These are phyloP conservation scores for Strigamia maritima DNA, from an alignment of 2,888 invertebrate genomes.

Conservation along the genomic window DNA sequence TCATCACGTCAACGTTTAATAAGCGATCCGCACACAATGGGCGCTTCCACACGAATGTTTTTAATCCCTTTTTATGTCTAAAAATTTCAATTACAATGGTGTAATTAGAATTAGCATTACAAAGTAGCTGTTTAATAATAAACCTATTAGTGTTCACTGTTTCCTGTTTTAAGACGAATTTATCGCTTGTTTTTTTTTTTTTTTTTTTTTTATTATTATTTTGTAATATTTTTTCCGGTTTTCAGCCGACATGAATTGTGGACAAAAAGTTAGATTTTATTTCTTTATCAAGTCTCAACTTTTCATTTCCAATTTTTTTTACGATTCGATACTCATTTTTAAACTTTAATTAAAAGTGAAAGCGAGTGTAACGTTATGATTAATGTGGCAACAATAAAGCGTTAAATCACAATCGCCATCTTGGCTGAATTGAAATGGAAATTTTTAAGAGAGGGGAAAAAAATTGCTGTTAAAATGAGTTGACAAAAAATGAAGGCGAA, in stretches of 20 bases:
- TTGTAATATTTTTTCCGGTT: no score
- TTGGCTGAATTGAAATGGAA: neutral
- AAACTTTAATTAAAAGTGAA: constrained; percentile 12
- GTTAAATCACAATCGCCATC: constrained; percentile 15
- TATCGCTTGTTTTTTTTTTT: no score
- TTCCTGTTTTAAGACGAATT: no score
- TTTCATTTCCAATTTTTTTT: neutral
- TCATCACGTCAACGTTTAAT: neutral
- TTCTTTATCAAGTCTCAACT: neutral
- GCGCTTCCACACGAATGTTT: neutral
- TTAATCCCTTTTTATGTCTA: neutral
- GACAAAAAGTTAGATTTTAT: neutral
- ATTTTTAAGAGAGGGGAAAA: neutral
- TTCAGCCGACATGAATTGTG: neutral
- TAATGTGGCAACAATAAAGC: constrained; percentile 3
- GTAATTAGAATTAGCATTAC: no score
- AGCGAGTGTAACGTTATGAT: constrained; percentile 6
- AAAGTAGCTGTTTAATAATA: no score
- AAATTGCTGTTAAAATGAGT: constrained; percentile 11
- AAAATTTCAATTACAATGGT: neutral
- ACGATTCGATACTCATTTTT: neutral
- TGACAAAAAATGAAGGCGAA: neutral
- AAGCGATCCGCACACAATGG: neutral
- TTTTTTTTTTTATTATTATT: no score
- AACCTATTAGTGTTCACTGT: no score